Evolutionary conservation across 2,888 invertebrate genomes (phyloP).

Genomic region (Drosophila mayaguana): DNA sequence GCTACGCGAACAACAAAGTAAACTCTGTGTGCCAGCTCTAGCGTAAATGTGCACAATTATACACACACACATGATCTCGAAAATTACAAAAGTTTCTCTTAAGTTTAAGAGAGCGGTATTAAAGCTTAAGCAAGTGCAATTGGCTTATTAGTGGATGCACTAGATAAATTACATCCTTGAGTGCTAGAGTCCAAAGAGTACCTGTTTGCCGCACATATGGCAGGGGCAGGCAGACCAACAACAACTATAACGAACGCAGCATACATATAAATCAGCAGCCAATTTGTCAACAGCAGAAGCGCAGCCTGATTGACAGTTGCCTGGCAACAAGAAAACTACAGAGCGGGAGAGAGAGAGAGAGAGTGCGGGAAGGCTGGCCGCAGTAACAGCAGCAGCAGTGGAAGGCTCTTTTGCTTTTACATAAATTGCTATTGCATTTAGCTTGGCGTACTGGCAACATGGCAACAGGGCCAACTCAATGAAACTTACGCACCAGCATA

Average conservation of each 20-base stretch:
- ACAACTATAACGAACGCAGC: conserved; percentile 4
- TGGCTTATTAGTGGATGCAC: conserved; percentile 5
- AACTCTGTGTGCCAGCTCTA: not conserved
- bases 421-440: conserved; percentile 22
- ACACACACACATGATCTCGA: not conserved
- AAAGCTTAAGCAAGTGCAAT: conserved; percentile 11
- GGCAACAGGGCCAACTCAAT: conserved; percentile 49
- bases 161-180: not conserved
- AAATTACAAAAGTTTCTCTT: conserved; percentile 4
- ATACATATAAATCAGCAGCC: conserved; percentile 19
- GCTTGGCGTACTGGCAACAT: conserved; percentile 22
- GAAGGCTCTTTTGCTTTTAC: not conserved
- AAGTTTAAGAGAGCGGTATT: not conserved
- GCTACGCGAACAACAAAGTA: not conserved
- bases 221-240: not conserved
- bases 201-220: conserved; percentile 8
- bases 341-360: too few relatives aligned
- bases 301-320: conserved; percentile 22
- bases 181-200: not conserved
- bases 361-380: not conserved
- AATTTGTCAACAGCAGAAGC: conserved; percentile 15
- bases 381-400: not conserved
- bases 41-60: not conserved
- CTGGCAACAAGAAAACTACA: conserved; percentile 8
- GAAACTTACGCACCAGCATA: conserved; percentile 58